Evolutionary conservation across 2,888 invertebrate genomes (phyloP), one percentile per base, ranked within the genome.

Genomic region (Adelphocoris suturalis): DNA sequence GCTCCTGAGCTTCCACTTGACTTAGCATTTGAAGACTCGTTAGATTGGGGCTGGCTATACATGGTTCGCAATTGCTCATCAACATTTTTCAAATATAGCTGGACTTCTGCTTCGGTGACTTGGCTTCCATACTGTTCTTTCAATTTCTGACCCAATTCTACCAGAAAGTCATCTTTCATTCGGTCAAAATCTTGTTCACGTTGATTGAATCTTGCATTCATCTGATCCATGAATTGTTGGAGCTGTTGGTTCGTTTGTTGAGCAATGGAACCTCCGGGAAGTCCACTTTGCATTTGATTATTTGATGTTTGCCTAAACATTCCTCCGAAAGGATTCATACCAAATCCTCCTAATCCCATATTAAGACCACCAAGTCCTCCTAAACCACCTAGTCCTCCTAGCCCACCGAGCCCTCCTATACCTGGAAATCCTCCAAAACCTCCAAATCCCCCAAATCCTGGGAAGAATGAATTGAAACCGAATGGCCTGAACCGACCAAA

Each of bases 201-300:
- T 52, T 82, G n/a, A 23, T 82, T 52, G 52, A 82, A 82, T 82
- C 19, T 82, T 11, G 19, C 82, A 19, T 52, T 82, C 82, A 82
- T 82, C 27, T 82, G 82, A 52, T 82, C 52, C 82, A 82, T 82
- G 27, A 47, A 82, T 52, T 82, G 82, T 14, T 82, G 82, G 19
- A 82, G 82, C 23, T 82, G 82, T 52, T 16, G 23, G 14, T 46
- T 52, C 7, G 37, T 37, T 27, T 46, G 46, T 14, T 47, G 14
- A 13, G 16, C 47, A 0, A 47, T 13, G 7, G 82, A 19, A 16
- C 47, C 16, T 7, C 47, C 48, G 5, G 27, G 0, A 1, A 14
- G 7, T 23, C 82, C 82, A 19, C 11, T 52, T 13, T 82, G 82
- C 46, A 19, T 11, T 46, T 78, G 78, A 37, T 37, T 37, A 19